A percentile compares a stretch with the other conserved stretches of the same genome.
These are phyloP conservation scores for Agonopterix subpropinquella DNA, from an alignment of 2,888 invertebrate species.

Conservation along the genomic window DNA sequence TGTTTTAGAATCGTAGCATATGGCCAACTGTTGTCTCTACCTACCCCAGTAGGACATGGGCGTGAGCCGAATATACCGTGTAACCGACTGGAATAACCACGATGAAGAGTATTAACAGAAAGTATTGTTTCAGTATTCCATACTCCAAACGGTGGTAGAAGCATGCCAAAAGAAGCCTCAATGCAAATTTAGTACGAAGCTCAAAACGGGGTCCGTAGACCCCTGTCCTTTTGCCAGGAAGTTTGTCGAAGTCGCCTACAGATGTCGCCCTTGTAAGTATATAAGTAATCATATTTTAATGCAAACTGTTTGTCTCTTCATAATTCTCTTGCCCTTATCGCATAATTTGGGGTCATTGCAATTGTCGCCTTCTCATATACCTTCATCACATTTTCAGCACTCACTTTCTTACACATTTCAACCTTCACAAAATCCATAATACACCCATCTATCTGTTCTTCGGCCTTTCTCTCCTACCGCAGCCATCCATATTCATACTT, in stretches of 20 bases:
- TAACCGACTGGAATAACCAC: too few species aligned
- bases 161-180: slow-evolving; percentile 94
- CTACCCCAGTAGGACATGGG: neutral
- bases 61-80: neutral
- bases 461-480: too few species aligned
- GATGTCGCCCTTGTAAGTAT: slow-evolving; percentile 95
- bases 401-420: too few species aligned
- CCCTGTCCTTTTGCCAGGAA: slow-evolving; percentile 93
- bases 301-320: too few species aligned
- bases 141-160: slow-evolving; percentile 94
- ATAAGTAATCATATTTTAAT: neutral
- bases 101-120: too few species aligned
- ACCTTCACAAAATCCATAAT: too few species aligned
- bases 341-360: too few species aligned
- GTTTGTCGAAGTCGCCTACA: slow-evolving; percentile 96
- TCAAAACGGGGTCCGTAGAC: slow-evolving; percentile 89
- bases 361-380: too few species aligned
- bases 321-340: too few species aligned
- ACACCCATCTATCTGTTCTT: too few species aligned
- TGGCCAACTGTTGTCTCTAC: neutral
- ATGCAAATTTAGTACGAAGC: slow-evolving; percentile 91
- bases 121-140: slow-evolving; percentile 79
- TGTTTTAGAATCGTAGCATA: neutral
- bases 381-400: too few species aligned
- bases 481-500: too few species aligned